Base-by-base conservation (phyloP, 2,888 invertebrate species). In the Tiliacea aurago region DNA sequence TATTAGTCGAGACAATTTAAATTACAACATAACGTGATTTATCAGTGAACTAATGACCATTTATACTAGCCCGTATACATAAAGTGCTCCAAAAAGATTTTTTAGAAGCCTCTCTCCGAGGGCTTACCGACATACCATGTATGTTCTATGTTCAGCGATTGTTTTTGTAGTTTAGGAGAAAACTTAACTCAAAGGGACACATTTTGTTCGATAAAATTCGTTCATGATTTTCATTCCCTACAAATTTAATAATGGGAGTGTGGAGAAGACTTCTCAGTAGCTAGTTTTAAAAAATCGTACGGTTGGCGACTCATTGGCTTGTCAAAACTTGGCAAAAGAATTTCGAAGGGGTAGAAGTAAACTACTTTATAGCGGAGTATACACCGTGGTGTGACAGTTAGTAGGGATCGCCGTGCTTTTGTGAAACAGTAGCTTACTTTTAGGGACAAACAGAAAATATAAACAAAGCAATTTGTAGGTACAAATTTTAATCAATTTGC, bases 1-100 rank as follows among this genome's bases (percentile, higher is more conserved):
- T 58, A 58, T 78, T 67, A 53, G n/a, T 49, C 53, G 28, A 78
- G 33, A 43, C 64, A 61, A 51, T n/a, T n/a, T n/a, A n/a, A n/a
- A 28, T 53, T 67, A 64, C 43, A 47, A 55, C 15, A 28, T 47
- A 47, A 58, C 59, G 41, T 20, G 10, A 49, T 45, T 62, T 65
- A 45, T 33, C 33, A 51, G 43, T 59, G 53, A 49, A 64, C 1
- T 72, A 61, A 78, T 61, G 28, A 70, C 58, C 13, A 47, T 59
- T 7, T 18, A 47, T 47, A 45, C 28, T 45, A 20, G 28, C 7
- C 20, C 33, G 33, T 33, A 33, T 33, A 63, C 20, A n/a, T n/a
- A n/a, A n/a, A 33, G 28, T 28, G 20, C 9, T n/a, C 20, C n/a
- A 33, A 18, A 47, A 47, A 15, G 0, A 1, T 47, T 63, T 63